Evolutionary conservation across 2,113 vertebrate genomes (phyloP), one percentile per base, ranked within the genome.

Genomic region (Albula goreensis): DNA sequence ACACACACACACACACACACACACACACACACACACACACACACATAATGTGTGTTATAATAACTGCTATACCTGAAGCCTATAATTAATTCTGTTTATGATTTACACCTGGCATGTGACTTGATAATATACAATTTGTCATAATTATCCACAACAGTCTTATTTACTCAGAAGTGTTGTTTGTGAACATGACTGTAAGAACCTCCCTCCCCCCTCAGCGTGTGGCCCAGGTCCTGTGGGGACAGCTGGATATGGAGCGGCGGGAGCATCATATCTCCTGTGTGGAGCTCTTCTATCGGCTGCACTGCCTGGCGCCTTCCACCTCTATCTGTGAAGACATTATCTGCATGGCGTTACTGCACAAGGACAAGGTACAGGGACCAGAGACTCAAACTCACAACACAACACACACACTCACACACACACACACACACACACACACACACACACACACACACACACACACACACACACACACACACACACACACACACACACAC

Each of bases 261-360:
- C 93, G 94, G 66, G 97, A 99, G 51, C 97, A 99, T 84, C 98
- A 99, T 74, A 93, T 96, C 89, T 95, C 97, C 86, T 97, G 97
- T 1, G 98, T 99, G 85, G 98, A 99, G 74, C 92, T 99, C 19
- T 99, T 99, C 91, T 99, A 98, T 92, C 95, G 96, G 66, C 95
- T 99, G 10, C 98, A 99, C 92, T 98, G 98, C 94, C 93, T 99
- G 93, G 97, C 98, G 60, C 98, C 98, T 0, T 96, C 97, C 0
- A 94, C 97, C 19, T 96, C 91, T 87, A 94, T 99, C 94, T 99
- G 98, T 0, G 98, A 99, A 90, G 98, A 99, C 90, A 98, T 99
- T 88, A 96, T 99, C 93, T 99, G 98, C 91, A 96, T 97, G 0
- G 96, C 97, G 0, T 94, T 99, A 7, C 83, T 97, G 91, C 95